Evolutionary conservation across 2,113 vertebrate species (phyloP).

Genomic region (Oryzias curvinotus): DNA sequence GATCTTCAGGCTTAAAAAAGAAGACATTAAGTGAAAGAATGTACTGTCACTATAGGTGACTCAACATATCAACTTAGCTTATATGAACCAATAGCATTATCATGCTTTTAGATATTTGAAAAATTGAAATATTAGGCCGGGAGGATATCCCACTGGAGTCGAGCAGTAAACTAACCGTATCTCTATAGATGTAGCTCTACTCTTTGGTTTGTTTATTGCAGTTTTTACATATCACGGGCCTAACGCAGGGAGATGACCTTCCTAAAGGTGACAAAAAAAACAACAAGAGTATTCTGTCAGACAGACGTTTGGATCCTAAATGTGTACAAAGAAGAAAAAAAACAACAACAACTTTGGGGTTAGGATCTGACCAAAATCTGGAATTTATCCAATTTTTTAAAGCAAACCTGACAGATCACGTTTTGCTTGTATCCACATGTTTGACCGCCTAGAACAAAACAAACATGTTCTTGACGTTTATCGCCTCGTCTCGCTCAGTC

Average conservation of each 20-base stretch:
- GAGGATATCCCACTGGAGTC: not conserved
- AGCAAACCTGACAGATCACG: not conserved
- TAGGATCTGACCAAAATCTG: not conserved
- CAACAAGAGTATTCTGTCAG: not conserved
- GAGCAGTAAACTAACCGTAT: not conserved
- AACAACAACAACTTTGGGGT: not conserved
- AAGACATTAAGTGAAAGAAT: too few relatives aligned
- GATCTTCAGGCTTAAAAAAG: too few relatives aligned
- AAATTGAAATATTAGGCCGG: not conserved
- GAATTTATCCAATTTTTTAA: not conserved
- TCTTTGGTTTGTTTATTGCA: slow-evolving; percentile 12
- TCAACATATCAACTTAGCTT: too few relatives aligned
- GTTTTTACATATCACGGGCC: not conserved
- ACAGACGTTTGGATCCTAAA: not conserved
- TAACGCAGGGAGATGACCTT: slow-evolving; percentile 49
- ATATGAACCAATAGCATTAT: too few relatives aligned
- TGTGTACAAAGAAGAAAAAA: not conserved
- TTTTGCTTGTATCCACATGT: not conserved
- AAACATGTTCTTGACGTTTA: not conserved
- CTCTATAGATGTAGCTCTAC: not conserved
- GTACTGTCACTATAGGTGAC: too few relatives aligned
- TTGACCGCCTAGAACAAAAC: not conserved
- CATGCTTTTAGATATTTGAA: too few relatives aligned
- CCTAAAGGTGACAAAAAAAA: slow-evolving; percentile 47
- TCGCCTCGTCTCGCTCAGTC: not conserved